phyloP scores from a whole-genome alignment of 2,113 vertebrate species.

The Dipodomys ordii region DNA sequence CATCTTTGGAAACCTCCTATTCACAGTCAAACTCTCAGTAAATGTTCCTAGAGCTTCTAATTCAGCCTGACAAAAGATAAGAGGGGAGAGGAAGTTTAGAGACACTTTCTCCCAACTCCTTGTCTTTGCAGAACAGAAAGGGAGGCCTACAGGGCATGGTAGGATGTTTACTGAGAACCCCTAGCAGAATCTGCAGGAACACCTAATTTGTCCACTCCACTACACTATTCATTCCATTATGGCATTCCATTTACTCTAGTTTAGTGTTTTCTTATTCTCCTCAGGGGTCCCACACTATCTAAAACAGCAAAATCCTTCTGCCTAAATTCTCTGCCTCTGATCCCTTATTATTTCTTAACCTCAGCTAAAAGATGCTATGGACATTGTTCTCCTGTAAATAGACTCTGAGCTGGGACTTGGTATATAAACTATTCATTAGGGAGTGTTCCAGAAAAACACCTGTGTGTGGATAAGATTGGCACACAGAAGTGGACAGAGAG shows the following conservation, averaged over 20 bases:
- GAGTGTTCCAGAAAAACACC: no score
- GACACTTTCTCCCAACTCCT: not conserved
- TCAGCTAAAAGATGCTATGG: not conserved
- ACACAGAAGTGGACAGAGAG: not conserved
- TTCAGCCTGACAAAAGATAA: not conserved
- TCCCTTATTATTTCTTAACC: not conserved
- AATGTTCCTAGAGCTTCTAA: slow-evolving; percentile 7
- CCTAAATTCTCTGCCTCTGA: not conserved
- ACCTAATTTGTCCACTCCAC: not conserved
- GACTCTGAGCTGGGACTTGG: not conserved
- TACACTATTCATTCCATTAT: not conserved
- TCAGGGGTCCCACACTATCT: not conserved
- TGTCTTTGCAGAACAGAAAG: not conserved
- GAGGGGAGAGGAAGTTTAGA: not conserved
- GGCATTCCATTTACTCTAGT: not conserved
- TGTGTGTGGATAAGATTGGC: not conserved
- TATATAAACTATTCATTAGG: not conserved
- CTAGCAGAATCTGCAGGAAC: not conserved
- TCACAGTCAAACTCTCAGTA: slow-evolving; percentile 2
- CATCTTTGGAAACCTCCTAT: slow-evolving; percentile 27
- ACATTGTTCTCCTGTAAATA: not conserved
- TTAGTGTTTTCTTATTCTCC: not conserved
- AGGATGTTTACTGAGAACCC: no score
- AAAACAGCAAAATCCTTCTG: not conserved
- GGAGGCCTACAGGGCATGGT: not conserved